Evolutionary conservation across 1,140 invertebrate species (phyloP), one percentile per base, ranked within the genome.

Genomic region (Drosophila mayri): DNA sequence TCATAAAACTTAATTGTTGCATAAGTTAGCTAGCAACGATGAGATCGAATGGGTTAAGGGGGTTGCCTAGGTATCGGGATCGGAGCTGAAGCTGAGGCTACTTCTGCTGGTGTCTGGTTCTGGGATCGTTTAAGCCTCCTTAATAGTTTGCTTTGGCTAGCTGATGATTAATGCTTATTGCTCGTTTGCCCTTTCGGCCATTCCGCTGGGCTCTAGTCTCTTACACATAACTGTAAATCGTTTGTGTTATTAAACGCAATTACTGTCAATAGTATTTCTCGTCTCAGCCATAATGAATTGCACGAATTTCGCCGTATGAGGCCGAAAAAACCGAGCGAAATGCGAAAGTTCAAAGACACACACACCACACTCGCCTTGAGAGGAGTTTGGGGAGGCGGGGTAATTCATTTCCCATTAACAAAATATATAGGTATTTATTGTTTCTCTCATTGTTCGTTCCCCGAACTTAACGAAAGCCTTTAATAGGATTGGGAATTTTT

Each of bases 1-100:
- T 55, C 81, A 81, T 90, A 85, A 90, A 90, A 90, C 71, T 90
- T 90, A 85, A 90, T 76, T 85, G 82, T 90, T 79, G 76, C 85
- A 90, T 90, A 90, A 90, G 70, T 85, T 85, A 76, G 49, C 67
- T 38, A 60, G 66, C 66, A 72, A 60, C 70, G 54, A 71, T 49
- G 50, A 4, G 38, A 66, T 71, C 62, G 49, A 44, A 49, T 10
- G 16, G 46, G 46, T 49, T 49, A 50, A 50, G 30, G 28, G 28
- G 47, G 28, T 50, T 32, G 47, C 8, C 28, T 32, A 18, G 32
- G 50, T 18, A 37, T 54, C 28, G 49, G n/a, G 16, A 28, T 40
- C 38, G 46, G 57, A 7, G 11, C 20, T 11, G 43, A 44, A 22
- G 25, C 44, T 47, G 37, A 18, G n/a, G 40, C 16, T 5, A 7